A percentile compares a stretch with the other conserved stretches of the same genome.
phyloP scores from a whole-genome alignment of 53 echinoderm and acorn worm species.

The Henricia sp. region DNA sequence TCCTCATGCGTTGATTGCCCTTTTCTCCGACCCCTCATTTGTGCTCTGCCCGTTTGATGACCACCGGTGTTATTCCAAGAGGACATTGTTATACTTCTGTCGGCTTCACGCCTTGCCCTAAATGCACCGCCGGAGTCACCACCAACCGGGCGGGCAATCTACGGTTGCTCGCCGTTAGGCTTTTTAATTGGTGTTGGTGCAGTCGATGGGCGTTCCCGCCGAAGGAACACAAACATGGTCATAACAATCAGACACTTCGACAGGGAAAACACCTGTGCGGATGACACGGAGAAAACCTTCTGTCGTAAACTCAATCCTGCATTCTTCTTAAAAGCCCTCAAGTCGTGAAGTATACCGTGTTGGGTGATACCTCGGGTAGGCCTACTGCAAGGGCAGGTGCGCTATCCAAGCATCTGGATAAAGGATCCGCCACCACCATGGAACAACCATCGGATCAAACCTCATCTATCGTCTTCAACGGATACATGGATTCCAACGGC shows the following conservation, averaged over 20 bases:
- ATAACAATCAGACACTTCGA: too few species aligned
- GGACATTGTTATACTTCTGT: neutral
- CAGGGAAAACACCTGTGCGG: too few species aligned
- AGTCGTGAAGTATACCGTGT: too few species aligned
- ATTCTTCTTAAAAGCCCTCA: too few species aligned
- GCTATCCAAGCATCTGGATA: too few species aligned
- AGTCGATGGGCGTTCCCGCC: neutral
- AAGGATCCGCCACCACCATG: too few species aligned
- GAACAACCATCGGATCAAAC: neutral
- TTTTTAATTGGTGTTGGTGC: neutral
- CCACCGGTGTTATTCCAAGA: slow-evolving; percentile 2
- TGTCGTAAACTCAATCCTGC: too few species aligned
- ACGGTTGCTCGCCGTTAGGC: neutral
- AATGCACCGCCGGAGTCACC: neutral
- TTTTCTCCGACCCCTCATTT: neutral
- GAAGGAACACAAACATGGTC: neutral
- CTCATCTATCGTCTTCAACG: neutral
- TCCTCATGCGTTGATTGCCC: neutral
- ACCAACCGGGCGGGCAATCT: neutral
- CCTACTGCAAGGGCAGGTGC: too few species aligned
- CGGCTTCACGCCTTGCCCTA: neutral
- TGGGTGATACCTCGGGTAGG: too few species aligned
- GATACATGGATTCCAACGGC: neutral
- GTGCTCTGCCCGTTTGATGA: neutral
- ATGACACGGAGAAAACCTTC: too few species aligned